Base-by-base conservation (phyloP, 2,888 invertebrate species). In the Choristoneura rosaceana region DNA sequence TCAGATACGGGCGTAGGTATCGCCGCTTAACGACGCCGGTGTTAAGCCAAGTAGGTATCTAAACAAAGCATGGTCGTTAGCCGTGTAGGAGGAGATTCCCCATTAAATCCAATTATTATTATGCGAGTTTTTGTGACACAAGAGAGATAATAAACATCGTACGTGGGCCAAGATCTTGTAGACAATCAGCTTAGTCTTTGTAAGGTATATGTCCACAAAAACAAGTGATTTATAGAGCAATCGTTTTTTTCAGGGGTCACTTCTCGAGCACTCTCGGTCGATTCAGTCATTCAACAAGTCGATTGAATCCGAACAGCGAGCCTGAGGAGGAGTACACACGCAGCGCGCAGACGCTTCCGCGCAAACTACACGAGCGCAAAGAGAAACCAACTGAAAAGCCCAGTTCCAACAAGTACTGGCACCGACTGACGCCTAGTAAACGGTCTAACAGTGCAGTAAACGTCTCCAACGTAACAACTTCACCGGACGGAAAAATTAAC, bases 211-310 rank as follows among this genome's bases (percentile, higher is more conserved):
- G 65, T 65, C 77, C 75, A 74, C 71, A 81, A 81, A 84, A 80
- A 76, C 78, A 77, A 76, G 76, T 76, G 80, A 77, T 80, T 80
- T 79, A 81, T 80, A 69, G 68, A 73, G 69, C 73, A 73, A 69
- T 64, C 38, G 38, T 82, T 83, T 84, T 84, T 93, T 96, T 78
- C 95, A 96, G 96, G 91, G 95, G 95, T 78, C 96, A 96, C 85
- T 96, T 95, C 85, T 95, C 95, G 81, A 97, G 96, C 81, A 97
- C 97, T 50, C 94, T 98, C 81, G 97, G 97, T 74, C 96, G 97
- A 77, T 96, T 97, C 92, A 97, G 97, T 94, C 97, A 97, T 90
- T 97, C 97, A 33, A 96, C 97, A 63, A 96, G 97, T 85, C 95
- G 97, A 74, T 90, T 97, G 80, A 95, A 95, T 77, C 90, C 96